Evolutionary conservation across 2,113 vertebrate genomes (phyloP), one percentile per base, ranked within the genome.

Genomic region (Festucalex cinctus): DNA sequence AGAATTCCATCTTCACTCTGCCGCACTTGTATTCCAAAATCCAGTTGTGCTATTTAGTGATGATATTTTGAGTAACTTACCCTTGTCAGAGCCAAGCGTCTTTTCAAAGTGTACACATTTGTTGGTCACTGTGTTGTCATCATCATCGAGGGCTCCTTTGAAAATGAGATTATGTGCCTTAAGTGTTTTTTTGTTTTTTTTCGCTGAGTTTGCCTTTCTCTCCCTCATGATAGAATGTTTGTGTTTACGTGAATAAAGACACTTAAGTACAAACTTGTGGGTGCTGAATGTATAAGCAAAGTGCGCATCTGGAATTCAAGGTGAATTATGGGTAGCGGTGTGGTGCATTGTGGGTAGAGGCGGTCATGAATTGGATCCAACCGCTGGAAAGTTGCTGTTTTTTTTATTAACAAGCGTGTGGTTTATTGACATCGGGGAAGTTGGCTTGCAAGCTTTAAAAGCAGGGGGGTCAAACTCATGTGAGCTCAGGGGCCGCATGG

Each of bases 161-260:
- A 24, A 32, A 0, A 0, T 19, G 22, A 43, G 83, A n/a, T 63
- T 62, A 67, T 63, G 89, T 91, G 90, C 88, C 91, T 92, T 91
- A 83, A 63, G 35, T 75, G 24, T 6, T 61, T 71, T 49, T 48
- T n/a, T 2, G 28, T 75, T 69, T 74, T 35, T 66, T 74, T 54
- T 79, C 36, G 0, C n/a, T 20, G 17, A 20, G 48, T 49, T 74
- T 85, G 83, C 82, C 83, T 86, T 87, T 71, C 16, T 73, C 61
- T 74, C 59, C 48, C 56, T 70, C n/a, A 62, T 80, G 69, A 35
- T 75, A 81, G 69, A 32, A 78, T 68, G 53, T 46, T 62, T 56
- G 68, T 66, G 77, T 90, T 89, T 91, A 88, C 78, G 76, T 77
- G 49, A 87, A 85, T 80, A 73, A 87, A 86, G 35, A 68, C 71